Conservation (phyloP, 2,888 invertebrate species). For the Schizotus pectinicornis region DNA sequence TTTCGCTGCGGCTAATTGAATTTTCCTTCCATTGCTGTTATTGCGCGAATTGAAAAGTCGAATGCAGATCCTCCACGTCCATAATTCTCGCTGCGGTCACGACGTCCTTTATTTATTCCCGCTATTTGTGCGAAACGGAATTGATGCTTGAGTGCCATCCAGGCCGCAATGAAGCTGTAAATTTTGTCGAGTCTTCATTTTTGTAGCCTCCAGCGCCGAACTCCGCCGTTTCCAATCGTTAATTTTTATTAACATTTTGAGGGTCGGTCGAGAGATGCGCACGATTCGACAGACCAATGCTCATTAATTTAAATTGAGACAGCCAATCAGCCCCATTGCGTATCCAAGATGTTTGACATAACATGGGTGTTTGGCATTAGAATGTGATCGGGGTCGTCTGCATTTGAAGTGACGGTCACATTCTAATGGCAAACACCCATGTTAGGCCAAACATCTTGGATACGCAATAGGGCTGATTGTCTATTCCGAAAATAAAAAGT, state of each 20-base stretch:
- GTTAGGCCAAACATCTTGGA: too few relatives aligned
- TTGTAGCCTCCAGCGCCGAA: not conserved
- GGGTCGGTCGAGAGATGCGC: not conserved
- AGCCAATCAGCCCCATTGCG: too few relatives aligned
- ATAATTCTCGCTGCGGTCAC: slow-evolving; percentile 3
- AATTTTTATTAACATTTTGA: not conserved
- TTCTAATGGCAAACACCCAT: too few relatives aligned
- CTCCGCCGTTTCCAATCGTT: not conserved
- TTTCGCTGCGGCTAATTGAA: not conserved
- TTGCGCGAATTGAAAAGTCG: slow-evolving; percentile 9
- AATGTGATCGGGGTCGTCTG: too few relatives aligned
- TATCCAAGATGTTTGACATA: too few relatives aligned
- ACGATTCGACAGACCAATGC: not conserved
- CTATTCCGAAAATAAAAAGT: too few relatives aligned
- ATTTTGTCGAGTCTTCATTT: too few relatives aligned
- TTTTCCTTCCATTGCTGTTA: slow-evolving; percentile 6
- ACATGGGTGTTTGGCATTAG: too few relatives aligned
- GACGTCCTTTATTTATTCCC: slow-evolving; percentile 5
- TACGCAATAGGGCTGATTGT: too few relatives aligned
- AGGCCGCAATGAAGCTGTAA: not conserved
- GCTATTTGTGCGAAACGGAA: not conserved
- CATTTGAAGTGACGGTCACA: too few relatives aligned
- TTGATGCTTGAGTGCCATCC: slow-evolving; percentile 1
- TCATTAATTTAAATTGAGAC: too few relatives aligned
- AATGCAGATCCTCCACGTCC: slow-evolving; percentile 8